Evolutionary conservation across 2,797 vertebrate genomes (phyloP), one percentile per base, ranked within the genome.

Genomic region (Anguilla megastoma): DNA sequence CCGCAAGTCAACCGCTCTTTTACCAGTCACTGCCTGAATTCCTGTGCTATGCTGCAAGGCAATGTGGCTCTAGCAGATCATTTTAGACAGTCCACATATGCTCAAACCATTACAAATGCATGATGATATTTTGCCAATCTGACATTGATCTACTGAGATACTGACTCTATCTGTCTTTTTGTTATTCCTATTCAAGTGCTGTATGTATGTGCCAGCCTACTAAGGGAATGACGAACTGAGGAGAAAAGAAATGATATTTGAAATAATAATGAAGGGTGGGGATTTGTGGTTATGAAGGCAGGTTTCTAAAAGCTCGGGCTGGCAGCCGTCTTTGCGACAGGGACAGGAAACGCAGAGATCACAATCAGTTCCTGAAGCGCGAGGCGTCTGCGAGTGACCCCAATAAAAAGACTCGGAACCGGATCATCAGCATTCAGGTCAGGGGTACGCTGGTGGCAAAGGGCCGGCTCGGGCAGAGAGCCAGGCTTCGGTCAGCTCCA

Each of bases 281-380:
- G 69, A 27, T 33, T 33, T 74, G 33, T 74, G 30, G 69, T 33
- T 33, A 33, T 12, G 12, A 2, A n/a, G 27, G n/a, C 27, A 71
- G 69, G 2, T 74, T 12, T 33, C 8, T 45, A 84, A 88, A 82
- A 16, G 41, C 74, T 58, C 60, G 21, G 82, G 79, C 88, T 87
- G 74, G 82, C 86, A 71, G 87, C 33, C 88, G 1, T 91, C 88
- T 85, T 89, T 82, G 0, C 5, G 90, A 90, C 85, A 90, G 90
- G 89, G 90, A 89, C 88, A 79, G 80, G n/a, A 1, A 89, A 48
- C 71, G 48, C 82, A 90, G 88, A 89, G 84, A 91, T 91, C 56
- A 18, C 45, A 84, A 85, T 88, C 85, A 89, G 89, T 56, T 82
- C 85, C 69, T 48, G 7, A 24, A 71, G 85, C 86, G 91, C 86